Evolutionary conservation across 1,140 invertebrate species (phyloP), one percentile per base, ranked within the genome.

Genomic region (Brachionus paranguensis): DNA sequence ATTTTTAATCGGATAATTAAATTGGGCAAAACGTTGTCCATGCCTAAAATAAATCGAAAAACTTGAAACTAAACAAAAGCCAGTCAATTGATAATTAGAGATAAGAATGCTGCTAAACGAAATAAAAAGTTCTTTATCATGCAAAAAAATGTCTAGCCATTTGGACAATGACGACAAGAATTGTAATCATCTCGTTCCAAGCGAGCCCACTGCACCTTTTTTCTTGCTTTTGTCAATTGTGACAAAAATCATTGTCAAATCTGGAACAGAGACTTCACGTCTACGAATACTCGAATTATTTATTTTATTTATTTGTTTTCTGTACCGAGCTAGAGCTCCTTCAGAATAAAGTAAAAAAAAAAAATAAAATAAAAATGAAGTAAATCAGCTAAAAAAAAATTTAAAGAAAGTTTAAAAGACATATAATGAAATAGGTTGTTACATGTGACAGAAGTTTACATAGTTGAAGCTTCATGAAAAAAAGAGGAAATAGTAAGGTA

Each of bases 1-100:
- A 60, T 60, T 60, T 60, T 60, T 60, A 60, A 60, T 60, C 53
- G 53, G n/a, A 60, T 60, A 60, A 60, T 60, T 60, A 60, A 60
- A 60, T 60, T 60, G 17, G 0, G n/a, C 20, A 8, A 60, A 60
- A 60, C n/a, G 20, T 11, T 60, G 53, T 60, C 53, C 53, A 60
- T 60, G 53, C 53, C 17, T 60, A 27, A 27, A 60, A 60, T 60
- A 60, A 60, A 60, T 60, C 27, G 20, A 60, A 47, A 60, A 60
- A 27, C 53, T 60, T 27, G 5, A 60, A 60, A 60, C 10, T 60
- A 60, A 60, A 60, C 53, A 60, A 60, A 53, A 53, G 47, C 14
- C 47, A 53, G 14, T 53, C 4, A 17, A 53, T 53, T 17, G 14
- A 14, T n/a, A n/a, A n/a, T 14, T 53, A 60, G 20, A 3, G 53